Conservation (phyloP, 2,888 invertebrate genomes). For the Thymelicus lineola region DNA sequence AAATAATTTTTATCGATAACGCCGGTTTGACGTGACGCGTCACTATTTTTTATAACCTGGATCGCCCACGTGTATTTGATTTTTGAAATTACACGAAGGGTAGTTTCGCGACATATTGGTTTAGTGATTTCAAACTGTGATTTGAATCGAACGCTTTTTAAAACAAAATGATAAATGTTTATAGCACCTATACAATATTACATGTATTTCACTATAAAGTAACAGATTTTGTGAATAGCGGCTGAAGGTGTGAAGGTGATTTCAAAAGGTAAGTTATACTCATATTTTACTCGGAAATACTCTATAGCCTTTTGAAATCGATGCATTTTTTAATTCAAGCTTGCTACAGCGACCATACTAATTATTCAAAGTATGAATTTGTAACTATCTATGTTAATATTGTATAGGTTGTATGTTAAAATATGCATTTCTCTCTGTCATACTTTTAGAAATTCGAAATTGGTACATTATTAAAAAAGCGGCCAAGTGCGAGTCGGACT, state of each 20-base stretch:
- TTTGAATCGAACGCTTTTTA: slow-evolving; percentile 45
- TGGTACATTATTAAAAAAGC: too few relatives aligned
- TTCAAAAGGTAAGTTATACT: slow-evolving; percentile 43
- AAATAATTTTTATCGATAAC: slow-evolving; percentile 27
- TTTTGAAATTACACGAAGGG: slow-evolving; percentile 29
- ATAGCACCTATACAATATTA: slow-evolving; percentile 61
- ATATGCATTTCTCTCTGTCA: too few relatives aligned
- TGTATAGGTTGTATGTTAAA: too few relatives aligned
- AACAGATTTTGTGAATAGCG: slow-evolving; percentile 42
- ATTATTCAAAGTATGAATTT: not conserved
- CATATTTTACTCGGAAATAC: not conserved
- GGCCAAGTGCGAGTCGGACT: too few relatives aligned
- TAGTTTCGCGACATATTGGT: slow-evolving; percentile 36
- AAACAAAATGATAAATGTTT: slow-evolving; percentile 62
- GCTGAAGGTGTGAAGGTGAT: slow-evolving; percentile 27
- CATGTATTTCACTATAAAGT: slow-evolving; percentile 69
- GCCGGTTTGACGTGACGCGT: slow-evolving; percentile 8
- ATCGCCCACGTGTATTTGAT: slow-evolving; percentile 37
- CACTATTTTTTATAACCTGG: slow-evolving; percentile 23
- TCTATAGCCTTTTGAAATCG: too few relatives aligned
- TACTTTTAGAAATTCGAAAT: too few relatives aligned
- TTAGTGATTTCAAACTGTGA: slow-evolving; percentile 45
- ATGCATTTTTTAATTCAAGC: too few relatives aligned
- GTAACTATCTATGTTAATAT: too few relatives aligned
- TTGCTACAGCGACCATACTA: not conserved